phyloP scores from a whole-genome alignment of 2,888 invertebrate genomes.

The Drosophila hamatofila region DNA sequence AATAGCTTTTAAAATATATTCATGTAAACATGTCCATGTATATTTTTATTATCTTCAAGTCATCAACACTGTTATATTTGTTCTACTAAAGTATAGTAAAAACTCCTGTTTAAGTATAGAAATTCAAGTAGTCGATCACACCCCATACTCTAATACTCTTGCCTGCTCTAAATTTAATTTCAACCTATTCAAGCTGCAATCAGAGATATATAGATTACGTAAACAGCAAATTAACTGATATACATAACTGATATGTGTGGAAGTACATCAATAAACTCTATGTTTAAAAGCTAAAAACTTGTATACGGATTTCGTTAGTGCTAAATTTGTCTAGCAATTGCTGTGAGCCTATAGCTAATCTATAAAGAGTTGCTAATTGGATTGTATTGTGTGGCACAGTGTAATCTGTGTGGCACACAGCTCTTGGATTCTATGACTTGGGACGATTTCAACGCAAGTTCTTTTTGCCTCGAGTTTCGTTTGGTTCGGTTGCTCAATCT shows the following conservation, averaged over 20 bases:
- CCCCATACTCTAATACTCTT: not conserved
- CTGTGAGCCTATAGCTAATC: not conserved
- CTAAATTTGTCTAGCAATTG: not conserved
- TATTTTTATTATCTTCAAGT: not conserved
- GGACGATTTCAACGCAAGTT: constrained; percentile 44
- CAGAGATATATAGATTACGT: not conserved
- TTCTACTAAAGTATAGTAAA: not conserved
- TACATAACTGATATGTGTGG: not conserved
- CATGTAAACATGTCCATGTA: not conserved
- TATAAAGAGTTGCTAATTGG: not conserved
- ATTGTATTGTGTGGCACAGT: constrained; percentile 36
- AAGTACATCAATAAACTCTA: not conserved
- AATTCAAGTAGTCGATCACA: not conserved
- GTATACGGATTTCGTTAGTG: not conserved
- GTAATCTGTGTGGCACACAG: constrained; percentile 50
- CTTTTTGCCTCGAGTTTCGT: constrained; percentile 26
- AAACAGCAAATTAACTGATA: constrained; percentile 1
- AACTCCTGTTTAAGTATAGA: not conserved
- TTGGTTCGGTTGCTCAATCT: constrained; percentile 57
- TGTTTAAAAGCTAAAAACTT: not conserved
- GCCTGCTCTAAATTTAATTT: not conserved
- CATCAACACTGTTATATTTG: not conserved
- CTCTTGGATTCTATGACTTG: constrained; percentile 28
- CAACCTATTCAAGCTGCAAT: not conserved
- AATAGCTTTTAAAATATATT: not conserved